A percentile compares a stretch with the other conserved stretches of the same genome.
Evolutionary conservation across 1,140 invertebrate species (phyloP).

Genomic region (Vanessa atalanta): DNA sequence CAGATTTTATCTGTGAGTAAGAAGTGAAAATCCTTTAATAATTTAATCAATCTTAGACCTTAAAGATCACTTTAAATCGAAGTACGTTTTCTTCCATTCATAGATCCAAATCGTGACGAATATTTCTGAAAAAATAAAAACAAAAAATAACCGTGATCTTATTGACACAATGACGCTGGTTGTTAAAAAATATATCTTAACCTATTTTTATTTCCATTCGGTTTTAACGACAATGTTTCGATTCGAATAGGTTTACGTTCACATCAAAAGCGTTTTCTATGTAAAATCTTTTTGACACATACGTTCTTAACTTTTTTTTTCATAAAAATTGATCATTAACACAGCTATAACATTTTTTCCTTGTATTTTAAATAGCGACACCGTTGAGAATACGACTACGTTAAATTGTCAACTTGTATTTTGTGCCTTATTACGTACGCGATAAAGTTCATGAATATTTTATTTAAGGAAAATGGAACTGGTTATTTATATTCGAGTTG

Average conservation of each 20-base stretch:
- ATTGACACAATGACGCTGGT: not conserved
- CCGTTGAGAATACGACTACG: constrained; percentile 32
- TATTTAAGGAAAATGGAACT: not conserved
- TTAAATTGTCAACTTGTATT: not conserved
- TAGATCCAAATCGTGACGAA: no score
- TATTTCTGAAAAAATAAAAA: not conserved
- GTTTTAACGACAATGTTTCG: constrained; percentile 6
- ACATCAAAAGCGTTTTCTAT: constrained; percentile 9
- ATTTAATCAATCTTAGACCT: no score
- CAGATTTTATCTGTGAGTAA: no score
- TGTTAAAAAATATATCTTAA: constrained; percentile 7
- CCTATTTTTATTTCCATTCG: constrained; percentile 6
- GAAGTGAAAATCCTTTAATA: no score
- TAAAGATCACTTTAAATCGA: no score
- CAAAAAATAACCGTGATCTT: not conserved
- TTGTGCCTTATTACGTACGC: not conserved
- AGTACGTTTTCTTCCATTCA: no score
- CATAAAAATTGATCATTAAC: constrained; percentile 52
- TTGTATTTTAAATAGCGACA: constrained; percentile 47
- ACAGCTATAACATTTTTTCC: constrained; percentile 45
- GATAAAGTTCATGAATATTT: not conserved
- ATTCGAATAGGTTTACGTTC: not conserved
- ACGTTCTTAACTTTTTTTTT: constrained; percentile 24
- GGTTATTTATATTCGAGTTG: constrained; percentile 36
- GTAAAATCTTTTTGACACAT: constrained; percentile 18